Conservation (phyloP, 2,888 invertebrate species). For the Thereva unica region DNA sequence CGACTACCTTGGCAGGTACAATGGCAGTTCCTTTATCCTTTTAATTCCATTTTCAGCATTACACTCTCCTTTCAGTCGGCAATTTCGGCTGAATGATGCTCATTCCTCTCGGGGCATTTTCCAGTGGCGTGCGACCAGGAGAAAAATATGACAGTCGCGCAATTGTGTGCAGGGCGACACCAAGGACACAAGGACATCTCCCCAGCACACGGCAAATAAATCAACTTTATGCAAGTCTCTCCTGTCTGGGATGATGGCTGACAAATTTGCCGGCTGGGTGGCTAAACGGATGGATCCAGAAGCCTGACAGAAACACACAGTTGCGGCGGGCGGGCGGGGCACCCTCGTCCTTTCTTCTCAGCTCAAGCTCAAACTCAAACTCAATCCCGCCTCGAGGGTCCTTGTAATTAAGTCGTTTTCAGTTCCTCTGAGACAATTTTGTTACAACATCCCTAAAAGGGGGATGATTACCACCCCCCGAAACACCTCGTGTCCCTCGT, state of each 20-base stretch:
- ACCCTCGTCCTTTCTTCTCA: conserved; percentile 1
- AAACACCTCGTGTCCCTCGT: background rate
- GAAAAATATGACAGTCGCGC: conserved; percentile 5
- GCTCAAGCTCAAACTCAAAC: conserved; percentile 3
- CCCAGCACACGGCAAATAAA: conserved; percentile 22
- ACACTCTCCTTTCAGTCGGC: background rate
- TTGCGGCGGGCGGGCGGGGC: background rate
- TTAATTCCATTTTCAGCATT: conserved; percentile 18
- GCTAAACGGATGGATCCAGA: background rate
- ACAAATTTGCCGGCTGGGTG: too few species aligned
- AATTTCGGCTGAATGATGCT: too few species aligned
- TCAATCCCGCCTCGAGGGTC: conserved; percentile 36
- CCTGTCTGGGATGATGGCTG: too few species aligned
- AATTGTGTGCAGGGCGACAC: conserved; percentile 1
- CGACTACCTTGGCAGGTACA: conserved; percentile 12
- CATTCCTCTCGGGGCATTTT: too few species aligned
- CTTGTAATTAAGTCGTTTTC: conserved; percentile 34
- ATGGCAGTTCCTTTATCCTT: conserved; percentile 19
- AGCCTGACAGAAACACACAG: background rate
- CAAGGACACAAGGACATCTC: background rate
- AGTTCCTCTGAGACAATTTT: conserved; percentile 25
- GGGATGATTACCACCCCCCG: conserved; percentile 5
- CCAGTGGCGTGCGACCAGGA: too few species aligned
- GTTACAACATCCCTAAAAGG: conserved; percentile 1
- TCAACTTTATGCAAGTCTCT: conserved; percentile 15